These are phyloP conservation scores for Apodemus speciosus DNA, from an alignment of 2,113 vertebrate genomes.

Conservation along the genomic window DNA sequence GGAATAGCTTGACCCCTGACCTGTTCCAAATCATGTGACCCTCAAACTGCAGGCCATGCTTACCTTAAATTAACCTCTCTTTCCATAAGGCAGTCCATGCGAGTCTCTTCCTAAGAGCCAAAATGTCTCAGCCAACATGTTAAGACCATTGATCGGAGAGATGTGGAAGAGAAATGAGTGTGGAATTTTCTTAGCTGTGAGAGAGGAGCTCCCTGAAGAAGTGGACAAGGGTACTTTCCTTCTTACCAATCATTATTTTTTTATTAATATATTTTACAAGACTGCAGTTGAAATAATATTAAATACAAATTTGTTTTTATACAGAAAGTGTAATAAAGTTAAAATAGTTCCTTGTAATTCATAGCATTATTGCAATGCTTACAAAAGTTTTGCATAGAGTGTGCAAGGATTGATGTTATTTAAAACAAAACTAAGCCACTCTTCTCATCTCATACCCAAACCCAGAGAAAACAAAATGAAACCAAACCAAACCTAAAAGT, in stretches of 20 bases:
- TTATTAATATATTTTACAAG: constrained; percentile 96
- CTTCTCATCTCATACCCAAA: constrained; percentile 71
- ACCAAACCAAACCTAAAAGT: constrained; percentile 70
- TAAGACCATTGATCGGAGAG: not conserved
- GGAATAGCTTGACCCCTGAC: not conserved
- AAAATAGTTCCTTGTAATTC: constrained; percentile 93
- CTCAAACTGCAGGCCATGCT: not conserved
- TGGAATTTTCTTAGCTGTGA: not conserved
- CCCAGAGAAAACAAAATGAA: constrained; percentile 72
- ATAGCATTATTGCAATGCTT: constrained; percentile 94
- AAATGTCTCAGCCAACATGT: not conserved
- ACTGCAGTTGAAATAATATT: constrained; percentile 94
- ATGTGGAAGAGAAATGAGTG: not conserved
- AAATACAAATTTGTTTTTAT: constrained; percentile 94
- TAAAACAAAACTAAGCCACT: constrained; percentile 86
- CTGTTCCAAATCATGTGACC: not conserved
- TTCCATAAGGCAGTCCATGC: not conserved
- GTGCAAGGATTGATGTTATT: constrained; percentile 91
- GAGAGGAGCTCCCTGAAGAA: constrained; percentile 68
- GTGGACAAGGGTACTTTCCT: constrained; percentile 75
- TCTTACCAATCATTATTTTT: constrained; percentile 91
- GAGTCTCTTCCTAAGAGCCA: not conserved
- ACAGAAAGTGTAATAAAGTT: constrained; percentile 95
- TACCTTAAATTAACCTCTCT: not conserved
- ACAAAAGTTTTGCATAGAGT: constrained; percentile 95